A percentile compares a stretch with the other conserved stretches of the same genome.
These are phyloP conservation scores for Psammodynastes pulverulentus DNA, from an alignment of 2,113 vertebrate genomes.

Conservation along the genomic window DNA sequence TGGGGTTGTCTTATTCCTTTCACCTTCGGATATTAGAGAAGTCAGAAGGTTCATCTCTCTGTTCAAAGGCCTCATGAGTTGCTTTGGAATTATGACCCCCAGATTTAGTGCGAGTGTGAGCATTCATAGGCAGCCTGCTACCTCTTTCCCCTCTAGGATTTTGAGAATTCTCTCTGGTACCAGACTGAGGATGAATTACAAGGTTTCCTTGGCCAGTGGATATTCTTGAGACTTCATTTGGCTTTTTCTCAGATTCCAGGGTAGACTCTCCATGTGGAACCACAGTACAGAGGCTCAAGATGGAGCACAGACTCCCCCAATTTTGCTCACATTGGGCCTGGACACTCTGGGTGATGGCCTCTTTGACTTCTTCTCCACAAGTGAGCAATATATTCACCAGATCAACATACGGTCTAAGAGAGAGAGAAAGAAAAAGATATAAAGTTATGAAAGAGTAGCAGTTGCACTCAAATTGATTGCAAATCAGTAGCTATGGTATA, in stretches of 20 bases:
- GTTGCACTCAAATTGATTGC: neutral
- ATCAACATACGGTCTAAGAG: constrained; percentile 88
- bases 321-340: constrained; percentile 93
- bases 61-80: constrained; percentile 72
- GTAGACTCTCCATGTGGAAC: constrained; percentile 60
- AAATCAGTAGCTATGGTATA: neutral
- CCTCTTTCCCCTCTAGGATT: constrained; percentile 79
- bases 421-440: constrained; percentile 4
- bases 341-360: constrained; percentile 86
- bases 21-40: constrained; percentile 92
- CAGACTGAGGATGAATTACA: constrained; percentile 57
- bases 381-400: constrained; percentile 91
- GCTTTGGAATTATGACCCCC: constrained; percentile 74
- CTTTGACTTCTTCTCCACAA: constrained; percentile 93
- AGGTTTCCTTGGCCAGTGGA: constrained; percentile 56
- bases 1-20: constrained; percentile 65
- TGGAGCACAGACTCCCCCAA: constrained; percentile 93
- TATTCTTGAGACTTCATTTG: constrained; percentile 46
- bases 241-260: constrained; percentile 63
- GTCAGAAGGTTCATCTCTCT: constrained; percentile 82
- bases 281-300: constrained; percentile 86
- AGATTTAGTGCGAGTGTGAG: constrained; percentile 71
- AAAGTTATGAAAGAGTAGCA: neutral
- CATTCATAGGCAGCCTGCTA: constrained; percentile 71
- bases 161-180: constrained; percentile 70